These are phyloP conservation scores for Athalia rosae DNA, from an alignment of 2,888 invertebrate species.

Conservation along the genomic window DNA sequence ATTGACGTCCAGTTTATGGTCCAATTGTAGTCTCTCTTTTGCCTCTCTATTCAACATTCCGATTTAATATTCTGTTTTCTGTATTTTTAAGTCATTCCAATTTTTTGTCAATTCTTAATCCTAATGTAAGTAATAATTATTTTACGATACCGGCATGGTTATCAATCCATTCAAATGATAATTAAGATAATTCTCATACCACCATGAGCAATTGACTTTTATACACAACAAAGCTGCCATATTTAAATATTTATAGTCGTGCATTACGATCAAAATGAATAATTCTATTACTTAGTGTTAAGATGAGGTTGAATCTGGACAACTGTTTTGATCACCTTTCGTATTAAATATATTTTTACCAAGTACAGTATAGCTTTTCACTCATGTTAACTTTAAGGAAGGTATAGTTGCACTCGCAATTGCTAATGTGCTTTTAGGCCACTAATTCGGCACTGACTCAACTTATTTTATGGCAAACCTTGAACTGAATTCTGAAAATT, in stretches of 20 bases:
- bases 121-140: conserved; percentile 26
- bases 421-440: background rate
- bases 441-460: background rate
- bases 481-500: background rate
- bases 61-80: background rate
- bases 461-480: background rate
- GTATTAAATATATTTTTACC: conserved; percentile 14
- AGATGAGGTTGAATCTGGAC: background rate
- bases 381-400: background rate
- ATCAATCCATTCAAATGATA: conserved; percentile 41
- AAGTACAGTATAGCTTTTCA: conserved; percentile 15
- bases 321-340: background rate
- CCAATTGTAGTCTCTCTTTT: conserved; percentile 6
- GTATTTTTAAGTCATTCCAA: conserved; percentile 33
- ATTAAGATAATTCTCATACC: conserved; percentile 12
- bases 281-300: conserved; percentile 24
- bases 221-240: conserved; percentile 40
- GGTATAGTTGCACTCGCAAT: conserved; percentile 10
- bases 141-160: background rate
- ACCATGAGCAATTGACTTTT: conserved; percentile 18
- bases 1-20: conserved; percentile 1
- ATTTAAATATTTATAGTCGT: conserved; percentile 22
- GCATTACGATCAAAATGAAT: conserved; percentile 13
- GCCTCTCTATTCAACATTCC: conserved; percentile 33
- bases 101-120: conserved; percentile 27